Base-by-base conservation (phyloP, 2,888 invertebrate species). In the Cremastinae sp. region DNA sequence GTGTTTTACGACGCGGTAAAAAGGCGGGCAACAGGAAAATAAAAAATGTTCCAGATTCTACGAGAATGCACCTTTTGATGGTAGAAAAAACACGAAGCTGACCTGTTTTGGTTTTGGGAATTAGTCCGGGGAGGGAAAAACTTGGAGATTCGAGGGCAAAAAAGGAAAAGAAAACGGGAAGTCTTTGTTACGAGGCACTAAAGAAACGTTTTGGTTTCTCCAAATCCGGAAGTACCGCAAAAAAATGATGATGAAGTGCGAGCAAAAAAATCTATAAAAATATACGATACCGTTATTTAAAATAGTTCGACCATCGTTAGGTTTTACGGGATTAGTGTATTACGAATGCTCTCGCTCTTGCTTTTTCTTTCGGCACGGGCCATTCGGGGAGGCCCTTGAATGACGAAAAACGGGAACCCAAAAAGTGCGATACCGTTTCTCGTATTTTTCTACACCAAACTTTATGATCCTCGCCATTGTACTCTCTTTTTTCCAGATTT, bases 281-380 rank as follows among this genome's bases (percentile, higher is more conserved):
- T 88, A 88, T 88, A 88, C 83, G 80, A 84, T 84, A 84, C 86
- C 82, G 85, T 87, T 87, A 85, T 88, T 85, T 87, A 87, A 88
- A 88, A 87, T 80, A 85, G 83, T 81, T 72, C 80, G 74, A 83
- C 83, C 81, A 80, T 82, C 83, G 84, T 86, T 85, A 84, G 83
- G 83, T 76, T 74, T 66, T 70, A 74, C 64, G 73, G 70, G 65
- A 61, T 49, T 55, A 55, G 35, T 53, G n/a, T 14, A 55, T 65
- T 16, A n/a, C 12, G 62, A 22, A 12, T 5, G 28, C 28, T 28
- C 28, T 28, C 28, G 2, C 28, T 28, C 28, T 28, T 5, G 2
- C 28, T 28, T 5, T 28, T 5, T 28, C 18, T 43, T 12, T 20
- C 12, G n/a, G n/a, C n/a, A n/a, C n/a, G n/a, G n/a, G n/a, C n/a